These are phyloP conservation scores for Listronotus bonariensis DNA, from an alignment of 1,140 invertebrate species.

Conservation along the genomic window DNA sequence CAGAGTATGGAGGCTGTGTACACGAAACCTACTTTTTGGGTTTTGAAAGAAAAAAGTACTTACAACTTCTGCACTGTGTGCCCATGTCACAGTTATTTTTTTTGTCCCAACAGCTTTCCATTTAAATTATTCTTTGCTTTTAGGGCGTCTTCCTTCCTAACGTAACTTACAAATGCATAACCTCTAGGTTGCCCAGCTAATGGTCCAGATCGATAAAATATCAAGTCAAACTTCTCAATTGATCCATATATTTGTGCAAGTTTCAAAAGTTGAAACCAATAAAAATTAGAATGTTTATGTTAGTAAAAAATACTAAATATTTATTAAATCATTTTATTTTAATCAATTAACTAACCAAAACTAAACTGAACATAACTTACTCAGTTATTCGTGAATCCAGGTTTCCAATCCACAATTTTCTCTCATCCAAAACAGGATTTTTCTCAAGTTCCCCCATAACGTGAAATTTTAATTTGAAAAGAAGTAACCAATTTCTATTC, in stretches of 20 bases:
- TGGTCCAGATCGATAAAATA: constrained; percentile 88
- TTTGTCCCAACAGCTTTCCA: constrained; percentile 74
- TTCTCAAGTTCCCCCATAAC: neutral
- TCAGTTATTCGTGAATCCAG: constrained; percentile 86
- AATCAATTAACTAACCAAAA: neutral
- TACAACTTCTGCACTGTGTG: constrained; percentile 75
- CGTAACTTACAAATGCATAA: constrained; percentile 92
- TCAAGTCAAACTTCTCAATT: constrained; percentile 92
- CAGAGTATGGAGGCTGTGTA: too few species aligned
- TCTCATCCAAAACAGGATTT: constrained; percentile 60
- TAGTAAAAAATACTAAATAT: constrained; percentile 8
- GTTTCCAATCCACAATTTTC: constrained; percentile 88
- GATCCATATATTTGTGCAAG: constrained; percentile 88
- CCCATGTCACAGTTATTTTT: constrained; percentile 80
- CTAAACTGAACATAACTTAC: constrained; percentile 66
- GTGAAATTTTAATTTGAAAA: too few species aligned
- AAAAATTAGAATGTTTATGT: constrained; percentile 55
- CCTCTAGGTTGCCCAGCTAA: constrained; percentile 85
- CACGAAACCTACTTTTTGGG: too few species aligned
- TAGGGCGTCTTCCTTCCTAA: constrained; percentile 67
- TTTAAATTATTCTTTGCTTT: constrained; percentile 72
- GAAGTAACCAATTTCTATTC: too few species aligned
- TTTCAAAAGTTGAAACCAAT: constrained; percentile 93
- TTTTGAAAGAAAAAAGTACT: constrained; percentile 46
- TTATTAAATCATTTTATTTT: constrained; percentile 1